These are phyloP conservation scores for Artibeus jamaicensis DNA, from an alignment of 2,797 vertebrate genomes.

Conservation along the genomic window DNA sequence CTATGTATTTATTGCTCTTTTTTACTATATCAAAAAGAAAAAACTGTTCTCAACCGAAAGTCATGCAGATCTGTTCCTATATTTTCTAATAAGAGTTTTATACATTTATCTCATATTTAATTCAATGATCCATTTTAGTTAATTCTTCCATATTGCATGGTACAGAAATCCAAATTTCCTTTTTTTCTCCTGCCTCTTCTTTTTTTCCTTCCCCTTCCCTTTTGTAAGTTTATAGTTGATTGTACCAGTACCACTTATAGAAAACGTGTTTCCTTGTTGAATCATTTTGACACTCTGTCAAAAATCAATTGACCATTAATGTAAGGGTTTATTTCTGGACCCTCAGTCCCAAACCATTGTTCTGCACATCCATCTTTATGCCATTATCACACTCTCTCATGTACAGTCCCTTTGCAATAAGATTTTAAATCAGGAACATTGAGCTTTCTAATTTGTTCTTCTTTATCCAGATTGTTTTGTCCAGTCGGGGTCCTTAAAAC, in stretches of 20 bases:
- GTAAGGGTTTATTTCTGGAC: background rate
- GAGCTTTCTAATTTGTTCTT: background rate
- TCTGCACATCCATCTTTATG: background rate
- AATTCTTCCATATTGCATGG: background rate
- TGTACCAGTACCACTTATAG: too few relatives aligned
- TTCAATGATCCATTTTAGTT: background rate
- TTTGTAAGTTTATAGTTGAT: too few relatives aligned
- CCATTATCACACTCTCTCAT: background rate
- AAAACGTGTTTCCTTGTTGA: background rate
- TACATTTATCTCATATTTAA: background rate
- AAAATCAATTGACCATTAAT: background rate
- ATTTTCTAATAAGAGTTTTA: background rate
- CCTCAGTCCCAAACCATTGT: background rate
- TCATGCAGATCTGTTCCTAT: background rate
- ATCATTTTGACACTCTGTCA: background rate
- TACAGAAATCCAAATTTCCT: background rate
- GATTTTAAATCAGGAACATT: background rate
- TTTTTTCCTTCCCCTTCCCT: background rate
- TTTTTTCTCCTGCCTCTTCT: background rate
- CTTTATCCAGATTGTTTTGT: background rate
- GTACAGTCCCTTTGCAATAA: background rate
- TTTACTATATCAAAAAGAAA: background rate
- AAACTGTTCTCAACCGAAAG: background rate
- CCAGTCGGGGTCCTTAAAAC: background rate
- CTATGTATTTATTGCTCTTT: background rate